phyloP scores from a whole-genome alignment of 2,888 invertebrate genomes.

The Ophraella communa region DNA sequence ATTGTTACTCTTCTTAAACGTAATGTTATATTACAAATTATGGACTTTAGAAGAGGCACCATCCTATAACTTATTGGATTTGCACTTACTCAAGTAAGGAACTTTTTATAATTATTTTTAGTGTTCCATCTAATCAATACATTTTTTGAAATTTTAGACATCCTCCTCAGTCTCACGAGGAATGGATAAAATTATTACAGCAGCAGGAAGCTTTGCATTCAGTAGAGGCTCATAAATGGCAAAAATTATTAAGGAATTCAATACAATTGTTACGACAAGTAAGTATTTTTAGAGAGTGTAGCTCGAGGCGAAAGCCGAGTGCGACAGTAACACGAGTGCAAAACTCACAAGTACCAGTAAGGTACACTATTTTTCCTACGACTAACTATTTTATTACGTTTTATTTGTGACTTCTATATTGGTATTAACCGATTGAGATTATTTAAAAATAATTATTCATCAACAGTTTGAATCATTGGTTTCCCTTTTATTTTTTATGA shows the following conservation, averaged over 20 bases:
- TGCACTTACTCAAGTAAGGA: constrained; percentile 63
- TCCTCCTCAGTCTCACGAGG: constrained; percentile 77
- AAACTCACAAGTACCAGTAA: no score
- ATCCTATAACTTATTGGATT: constrained; percentile 62
- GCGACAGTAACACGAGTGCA: no score
- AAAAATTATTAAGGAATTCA: constrained; percentile 74
- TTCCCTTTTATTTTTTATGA: no score
- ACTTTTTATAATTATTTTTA: background rate
- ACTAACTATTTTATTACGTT: no score
- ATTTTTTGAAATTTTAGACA: constrained; percentile 60
- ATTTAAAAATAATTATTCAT: no score
- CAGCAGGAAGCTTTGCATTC: constrained; percentile 83
- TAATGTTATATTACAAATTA: constrained; percentile 83
- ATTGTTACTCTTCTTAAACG: constrained; percentile 74
- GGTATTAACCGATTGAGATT: no score
- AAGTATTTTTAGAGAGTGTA: constrained; percentile 44
- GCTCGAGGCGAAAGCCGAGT: no score
- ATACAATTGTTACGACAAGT: constrained; percentile 78
- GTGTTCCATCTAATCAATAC: no score
- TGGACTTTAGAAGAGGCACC: constrained; percentile 73
- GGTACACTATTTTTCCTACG: no score
- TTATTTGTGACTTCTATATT: no score
- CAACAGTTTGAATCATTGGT: no score
- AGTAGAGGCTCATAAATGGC: constrained; percentile 83
- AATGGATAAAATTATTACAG: constrained; percentile 81